These are phyloP conservation scores for Sphyrna mokarran DNA, from an alignment of 2,113 vertebrate species.

Conservation along the genomic window DNA sequence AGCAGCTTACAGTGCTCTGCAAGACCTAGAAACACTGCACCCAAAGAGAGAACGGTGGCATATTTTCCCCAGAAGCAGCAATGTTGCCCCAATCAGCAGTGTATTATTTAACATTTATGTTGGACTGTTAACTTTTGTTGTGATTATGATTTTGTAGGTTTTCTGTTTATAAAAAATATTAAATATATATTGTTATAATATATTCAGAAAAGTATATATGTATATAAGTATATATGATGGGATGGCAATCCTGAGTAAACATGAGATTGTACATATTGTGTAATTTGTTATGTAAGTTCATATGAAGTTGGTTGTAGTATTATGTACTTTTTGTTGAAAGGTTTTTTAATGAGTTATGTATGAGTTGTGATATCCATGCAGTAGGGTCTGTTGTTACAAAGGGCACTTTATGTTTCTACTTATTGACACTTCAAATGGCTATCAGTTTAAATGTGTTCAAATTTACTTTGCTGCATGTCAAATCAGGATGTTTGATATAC, in stretches of 20 bases:
- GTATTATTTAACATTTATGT: conserved; percentile 41
- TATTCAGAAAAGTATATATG: conserved; percentile 68
- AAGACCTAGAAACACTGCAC: conserved; percentile 83
- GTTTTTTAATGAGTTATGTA: conserved; percentile 57
- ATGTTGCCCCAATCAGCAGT: conserved; percentile 26
- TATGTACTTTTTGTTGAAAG: conserved; percentile 53
- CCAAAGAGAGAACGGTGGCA: conserved; percentile 78
- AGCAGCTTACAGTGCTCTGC: conserved; percentile 80
- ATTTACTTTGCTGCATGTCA: conserved; percentile 25
- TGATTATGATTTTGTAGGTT: conserved; percentile 57
- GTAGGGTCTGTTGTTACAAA: conserved; percentile 67
- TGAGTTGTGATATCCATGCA: conserved; percentile 70
- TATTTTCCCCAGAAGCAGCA: conserved; percentile 66
- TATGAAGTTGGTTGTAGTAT: conserved; percentile 64
- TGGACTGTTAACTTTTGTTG: conserved; percentile 52
- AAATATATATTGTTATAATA: conserved; percentile 73
- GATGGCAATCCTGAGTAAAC: conserved; percentile 52
- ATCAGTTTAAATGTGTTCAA: conserved; percentile 47
- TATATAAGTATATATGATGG: conserved; percentile 74
- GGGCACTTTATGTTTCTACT: conserved; percentile 88
- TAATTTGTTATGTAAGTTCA: conserved; percentile 53
- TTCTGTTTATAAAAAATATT: conserved; percentile 51
- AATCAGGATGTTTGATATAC: conserved; percentile 40
- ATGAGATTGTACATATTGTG: conserved; percentile 57
- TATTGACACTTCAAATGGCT: conserved; percentile 48